Base-by-base conservation (phyloP, 2,888 invertebrate genomes). In the Coecobrya sp. region DNA sequence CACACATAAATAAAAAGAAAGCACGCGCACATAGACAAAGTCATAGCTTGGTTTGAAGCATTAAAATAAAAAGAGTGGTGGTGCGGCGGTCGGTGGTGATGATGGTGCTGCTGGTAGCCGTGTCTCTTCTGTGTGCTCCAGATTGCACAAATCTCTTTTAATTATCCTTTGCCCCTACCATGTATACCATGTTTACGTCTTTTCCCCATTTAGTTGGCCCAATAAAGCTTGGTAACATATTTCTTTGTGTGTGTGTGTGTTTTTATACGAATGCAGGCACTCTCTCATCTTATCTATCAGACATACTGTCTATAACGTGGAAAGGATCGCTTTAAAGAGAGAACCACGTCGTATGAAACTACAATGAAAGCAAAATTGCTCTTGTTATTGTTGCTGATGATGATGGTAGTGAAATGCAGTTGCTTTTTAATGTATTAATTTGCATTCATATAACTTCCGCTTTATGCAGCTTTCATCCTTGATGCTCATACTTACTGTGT, bases 81-180 rank as follows among this genome's bases (percentile, higher is more conserved):
- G 36, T 13, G 30, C 7, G 45, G 22, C n/a, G 45, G 2, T 45
- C 11, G 19, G n/a, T 25, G 25, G 19, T 19, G 55, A n/a, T 59
- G 55, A 5, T n/a, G 27, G n/a, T 81, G 27, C 0, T 81, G 36
- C 27, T 36, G 59, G 81, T 52, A 42, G 65, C 55, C n/a, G 16
- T 45, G 49, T 55, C n/a, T 55, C 19, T 16, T 62, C 30, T 81
- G 55, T 49, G 68, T 13, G 11, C 27, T 85, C n/a, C 49, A 85
- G 85, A 85, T 90, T 90, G 90, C 90, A 85, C 85, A 90, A 90
- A 90, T 90, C 85, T 90, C 90, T 76, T 85, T 85, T 90, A 90
- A 90, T 90, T 90, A 90, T 85, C 85, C 45, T 59, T 90, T 76
- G 59, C 52, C 76, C 85, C 79, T 82, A 25, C 49, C 49, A 45